Conservation (phyloP, 2,797 vertebrate genomes). For the Distichodus sexfasciatus region DNA sequence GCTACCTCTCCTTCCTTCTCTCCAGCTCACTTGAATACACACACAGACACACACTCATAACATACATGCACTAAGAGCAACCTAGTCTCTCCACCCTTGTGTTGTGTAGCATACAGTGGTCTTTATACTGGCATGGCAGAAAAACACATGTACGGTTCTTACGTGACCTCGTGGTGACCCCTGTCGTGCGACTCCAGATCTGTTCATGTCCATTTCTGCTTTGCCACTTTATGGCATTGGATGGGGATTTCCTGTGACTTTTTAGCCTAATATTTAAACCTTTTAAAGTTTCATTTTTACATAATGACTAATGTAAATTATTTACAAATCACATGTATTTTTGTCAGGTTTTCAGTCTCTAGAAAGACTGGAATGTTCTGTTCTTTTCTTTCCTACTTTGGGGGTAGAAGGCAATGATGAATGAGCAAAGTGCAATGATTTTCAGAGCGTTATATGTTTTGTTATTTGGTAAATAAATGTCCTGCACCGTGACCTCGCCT, state of each 20-base stretch:
- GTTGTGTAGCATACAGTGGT: conserved; percentile 19
- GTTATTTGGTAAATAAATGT: too few species aligned
- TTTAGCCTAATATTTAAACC: too few species aligned
- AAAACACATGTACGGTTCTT: conserved; percentile 1
- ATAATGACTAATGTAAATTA: neutral
- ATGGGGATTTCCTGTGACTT: conserved; percentile 33
- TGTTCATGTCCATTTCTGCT: conserved; percentile 50
- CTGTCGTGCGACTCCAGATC: conserved; percentile 47
- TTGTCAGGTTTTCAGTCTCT: neutral
- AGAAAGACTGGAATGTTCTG: too few species aligned
- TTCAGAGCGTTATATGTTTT: conserved; percentile 51
- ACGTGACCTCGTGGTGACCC: conserved; percentile 18
- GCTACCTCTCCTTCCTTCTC: neutral
- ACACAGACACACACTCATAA: conserved; percentile 9
- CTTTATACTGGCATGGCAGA: conserved; percentile 1
- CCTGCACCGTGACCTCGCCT: too few species aligned
- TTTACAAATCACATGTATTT: neutral
- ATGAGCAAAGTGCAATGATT: conserved; percentile 59
- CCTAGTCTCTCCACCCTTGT: neutral
- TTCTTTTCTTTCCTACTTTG: neutral
- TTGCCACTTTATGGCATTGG: conserved; percentile 60
- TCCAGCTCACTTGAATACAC: conserved; percentile 27
- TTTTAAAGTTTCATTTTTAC: too few species aligned
- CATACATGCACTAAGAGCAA: neutral
- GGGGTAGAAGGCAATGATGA: conserved; percentile 49